phyloP scores from a whole-genome alignment of 2,888 invertebrate species.

The Atethmia centrago region DNA sequence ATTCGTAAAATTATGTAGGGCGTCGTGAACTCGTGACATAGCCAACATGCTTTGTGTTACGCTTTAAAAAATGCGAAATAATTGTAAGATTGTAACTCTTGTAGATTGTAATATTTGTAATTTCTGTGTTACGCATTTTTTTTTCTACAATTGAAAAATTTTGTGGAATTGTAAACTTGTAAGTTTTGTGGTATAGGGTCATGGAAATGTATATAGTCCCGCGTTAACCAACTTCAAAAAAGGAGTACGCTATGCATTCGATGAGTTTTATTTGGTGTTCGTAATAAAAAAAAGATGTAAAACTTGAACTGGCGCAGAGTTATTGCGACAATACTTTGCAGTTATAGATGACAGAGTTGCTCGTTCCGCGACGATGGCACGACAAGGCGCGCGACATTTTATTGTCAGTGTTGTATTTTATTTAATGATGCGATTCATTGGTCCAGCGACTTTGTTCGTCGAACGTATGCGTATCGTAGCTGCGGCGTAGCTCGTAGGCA shows the following conservation, averaged over 20 bases:
- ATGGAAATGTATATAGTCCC: neutral
- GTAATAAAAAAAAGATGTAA: too few species aligned
- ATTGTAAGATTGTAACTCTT: too few species aligned
- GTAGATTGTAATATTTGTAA: neutral
- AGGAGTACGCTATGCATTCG: neutral
- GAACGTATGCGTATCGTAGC: neutral
- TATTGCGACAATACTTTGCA: neutral
- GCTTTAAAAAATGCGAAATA: too few species aligned
- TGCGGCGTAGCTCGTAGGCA: slow-evolving; percentile 14
- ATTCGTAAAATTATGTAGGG: too few species aligned
- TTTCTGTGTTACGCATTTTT: neutral
- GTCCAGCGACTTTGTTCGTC: neutral
- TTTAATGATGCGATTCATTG: neutral
- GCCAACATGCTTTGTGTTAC: too few species aligned
- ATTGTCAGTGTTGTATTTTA: neutral
- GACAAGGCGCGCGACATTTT: neutral
- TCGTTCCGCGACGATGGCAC: neutral
- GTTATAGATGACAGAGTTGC: neutral
- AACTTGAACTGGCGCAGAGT: too few species aligned
- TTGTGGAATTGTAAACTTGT: neutral
- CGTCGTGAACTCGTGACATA: too few species aligned
- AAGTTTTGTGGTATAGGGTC: neutral
- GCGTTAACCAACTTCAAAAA: neutral
- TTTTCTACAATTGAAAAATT: neutral
- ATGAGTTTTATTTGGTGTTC: neutral